Evolutionary conservation across 2,888 invertebrate genomes (phyloP).

Genomic region (Carcina quercana): DNA sequence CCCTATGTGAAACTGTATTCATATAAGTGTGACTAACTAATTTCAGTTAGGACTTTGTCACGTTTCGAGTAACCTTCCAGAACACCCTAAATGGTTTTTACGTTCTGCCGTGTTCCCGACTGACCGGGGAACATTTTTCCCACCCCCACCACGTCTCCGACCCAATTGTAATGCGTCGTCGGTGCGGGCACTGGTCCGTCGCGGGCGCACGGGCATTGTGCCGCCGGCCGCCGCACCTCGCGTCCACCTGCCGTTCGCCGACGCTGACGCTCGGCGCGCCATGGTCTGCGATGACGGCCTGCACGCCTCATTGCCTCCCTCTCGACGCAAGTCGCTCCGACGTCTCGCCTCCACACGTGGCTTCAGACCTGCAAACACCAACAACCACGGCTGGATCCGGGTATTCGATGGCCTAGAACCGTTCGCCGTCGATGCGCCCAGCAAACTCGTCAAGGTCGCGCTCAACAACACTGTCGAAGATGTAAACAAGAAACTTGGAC

Average conservation of each 20-base stretch:
- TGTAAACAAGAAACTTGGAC: conserved; percentile 61
- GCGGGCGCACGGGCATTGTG: conserved; percentile 50
- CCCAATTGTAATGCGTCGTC: conserved; percentile 66
- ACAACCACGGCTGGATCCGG: conserved; percentile 75
- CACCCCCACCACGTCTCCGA: conserved; percentile 67
- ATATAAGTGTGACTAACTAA: too few relatives aligned
- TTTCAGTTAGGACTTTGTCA: too few relatives aligned
- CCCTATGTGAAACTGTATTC: too few relatives aligned
- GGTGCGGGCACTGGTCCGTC: conserved; percentile 42
- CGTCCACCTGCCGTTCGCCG: conserved; percentile 48
- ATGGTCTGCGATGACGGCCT: conserved; percentile 67
- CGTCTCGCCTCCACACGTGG: conserved; percentile 69
- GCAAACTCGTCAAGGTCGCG: conserved; percentile 72
- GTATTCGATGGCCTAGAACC: conserved; percentile 74
- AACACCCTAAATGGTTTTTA: too few relatives aligned
- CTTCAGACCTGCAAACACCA: conserved; percentile 44
- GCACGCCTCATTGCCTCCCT: conserved; percentile 66
- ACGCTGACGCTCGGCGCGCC: conserved; percentile 42
- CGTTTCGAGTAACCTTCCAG: too few relatives aligned
- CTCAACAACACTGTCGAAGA: conserved; percentile 74
- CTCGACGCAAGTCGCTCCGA: conserved; percentile 60
- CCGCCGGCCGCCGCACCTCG: conserved; percentile 44
- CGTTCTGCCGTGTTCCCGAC: conserved; percentile 47
- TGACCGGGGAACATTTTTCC: conserved; percentile 66
- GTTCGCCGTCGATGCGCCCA: conserved; percentile 65